These are phyloP conservation scores for Garra rufa DNA, from an alignment of 2,113 vertebrate species.

Conservation along the genomic window DNA sequence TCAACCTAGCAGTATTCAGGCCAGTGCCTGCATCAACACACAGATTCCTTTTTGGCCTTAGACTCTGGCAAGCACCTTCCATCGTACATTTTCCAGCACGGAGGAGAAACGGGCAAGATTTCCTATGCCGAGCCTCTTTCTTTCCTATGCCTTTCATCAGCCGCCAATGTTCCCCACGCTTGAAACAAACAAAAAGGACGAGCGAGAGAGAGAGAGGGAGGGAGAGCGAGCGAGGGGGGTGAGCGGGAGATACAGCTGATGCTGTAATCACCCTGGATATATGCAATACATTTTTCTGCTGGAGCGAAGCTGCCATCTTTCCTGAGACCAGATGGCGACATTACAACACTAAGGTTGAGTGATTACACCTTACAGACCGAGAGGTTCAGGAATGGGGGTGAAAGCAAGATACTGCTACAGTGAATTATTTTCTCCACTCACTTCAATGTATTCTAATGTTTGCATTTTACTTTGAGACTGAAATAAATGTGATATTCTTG, in stretches of 20 bases:
- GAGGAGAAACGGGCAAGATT: constrained; percentile 31
- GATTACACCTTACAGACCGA: constrained; percentile 73
- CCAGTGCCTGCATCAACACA: constrained; percentile 24
- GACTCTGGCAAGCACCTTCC: constrained; percentile 39
- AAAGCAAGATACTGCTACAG: neutral
- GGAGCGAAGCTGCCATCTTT: constrained; percentile 71
- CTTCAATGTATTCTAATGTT: neutral
- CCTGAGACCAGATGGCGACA: constrained; percentile 79
- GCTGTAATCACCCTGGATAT: constrained; percentile 75
- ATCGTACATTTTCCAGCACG: constrained; percentile 30
- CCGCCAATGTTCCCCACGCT: constrained; percentile 24
- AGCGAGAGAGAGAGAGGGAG: constrained; percentile 60
- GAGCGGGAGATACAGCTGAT: constrained; percentile 67
- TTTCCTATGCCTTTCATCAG: constrained; percentile 47
- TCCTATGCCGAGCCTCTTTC: constrained; percentile 4
- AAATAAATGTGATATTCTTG: neutral
- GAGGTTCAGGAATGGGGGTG: constrained; percentile 19
- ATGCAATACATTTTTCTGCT: constrained; percentile 76
- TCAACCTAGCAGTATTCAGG: constrained; percentile 14
- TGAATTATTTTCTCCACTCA: constrained; percentile 22
- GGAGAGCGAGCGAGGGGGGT: constrained; percentile 30
- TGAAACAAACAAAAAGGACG: constrained; percentile 50
- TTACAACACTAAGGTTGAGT: constrained; percentile 79
- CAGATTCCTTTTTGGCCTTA: constrained; percentile 26
- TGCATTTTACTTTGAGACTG: neutral